phyloP scores from a whole-genome alignment of 2,113 vertebrate genomes.

The Vidua macroura region DNA sequence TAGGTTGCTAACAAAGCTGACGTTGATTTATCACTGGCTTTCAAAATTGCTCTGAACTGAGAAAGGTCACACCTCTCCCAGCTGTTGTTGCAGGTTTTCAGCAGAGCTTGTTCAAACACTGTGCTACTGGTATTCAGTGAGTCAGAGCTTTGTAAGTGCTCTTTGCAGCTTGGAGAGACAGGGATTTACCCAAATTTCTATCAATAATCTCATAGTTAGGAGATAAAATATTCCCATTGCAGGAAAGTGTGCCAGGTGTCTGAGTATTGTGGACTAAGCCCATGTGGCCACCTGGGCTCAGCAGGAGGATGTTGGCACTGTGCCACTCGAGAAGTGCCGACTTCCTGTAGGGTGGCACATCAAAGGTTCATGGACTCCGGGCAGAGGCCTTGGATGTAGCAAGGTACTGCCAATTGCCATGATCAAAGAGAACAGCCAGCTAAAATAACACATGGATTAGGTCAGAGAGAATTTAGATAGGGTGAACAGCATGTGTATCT shows the following conservation, averaged over 20 bases:
- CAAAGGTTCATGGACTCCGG: neutral
- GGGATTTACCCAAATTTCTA: conserved; percentile 9
- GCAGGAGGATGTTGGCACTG: neutral
- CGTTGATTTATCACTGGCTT: neutral
- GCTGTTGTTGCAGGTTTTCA: neutral
- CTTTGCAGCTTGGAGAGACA: neutral
- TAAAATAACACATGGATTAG: conserved; percentile 28
- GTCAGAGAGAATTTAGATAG: neutral
- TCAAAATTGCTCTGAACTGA: neutral
- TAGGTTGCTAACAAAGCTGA: neutral
- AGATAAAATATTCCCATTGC: neutral
- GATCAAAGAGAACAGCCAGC: neutral
- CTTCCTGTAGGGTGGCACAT: neutral
- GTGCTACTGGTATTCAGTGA: neutral
- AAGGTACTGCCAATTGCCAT: neutral
- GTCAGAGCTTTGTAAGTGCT: neutral
- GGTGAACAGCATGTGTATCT: conserved; percentile 10
- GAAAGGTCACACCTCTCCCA: conserved; percentile 38
- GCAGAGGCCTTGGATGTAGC: neutral
- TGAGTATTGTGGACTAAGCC: neutral
- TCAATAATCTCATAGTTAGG: neutral
- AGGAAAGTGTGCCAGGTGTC: neutral
- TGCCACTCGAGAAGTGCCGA: neutral
- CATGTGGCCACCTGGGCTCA: neutral
- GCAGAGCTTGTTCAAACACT: neutral